Conservation (phyloP, 2,113 vertebrate genomes). For the Lipophrys pholis region DNA sequence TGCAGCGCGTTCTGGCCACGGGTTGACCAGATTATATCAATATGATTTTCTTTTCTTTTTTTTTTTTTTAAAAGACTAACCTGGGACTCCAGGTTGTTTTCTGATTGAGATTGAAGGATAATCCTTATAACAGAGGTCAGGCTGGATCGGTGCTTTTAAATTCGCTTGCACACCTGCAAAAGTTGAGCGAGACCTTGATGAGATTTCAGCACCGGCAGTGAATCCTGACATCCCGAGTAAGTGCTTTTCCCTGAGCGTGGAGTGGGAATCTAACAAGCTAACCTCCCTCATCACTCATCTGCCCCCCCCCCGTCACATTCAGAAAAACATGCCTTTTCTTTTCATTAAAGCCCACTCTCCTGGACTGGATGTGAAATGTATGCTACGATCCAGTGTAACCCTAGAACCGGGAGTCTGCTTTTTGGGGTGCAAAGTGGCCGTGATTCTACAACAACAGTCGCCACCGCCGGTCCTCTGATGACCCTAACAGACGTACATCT, state of each 20-base stretch:
- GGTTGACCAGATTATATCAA: constrained; percentile 62
- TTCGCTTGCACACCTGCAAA: constrained; percentile 54
- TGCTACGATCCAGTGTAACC: constrained; percentile 66
- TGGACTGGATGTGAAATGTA: constrained; percentile 64
- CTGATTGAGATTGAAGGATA: constrained; percentile 40
- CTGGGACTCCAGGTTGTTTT: constrained; percentile 28
- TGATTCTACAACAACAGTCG: constrained; percentile 37
- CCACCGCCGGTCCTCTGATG: constrained; percentile 50
- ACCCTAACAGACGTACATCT: constrained; percentile 80
- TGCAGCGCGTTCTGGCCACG: constrained; percentile 17
- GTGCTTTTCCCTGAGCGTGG: constrained; percentile 53
- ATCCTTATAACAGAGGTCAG: background rate
- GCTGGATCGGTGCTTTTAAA: constrained; percentile 16
- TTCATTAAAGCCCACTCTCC: constrained; percentile 67
- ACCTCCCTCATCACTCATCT: constrained; percentile 55
- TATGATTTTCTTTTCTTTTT: constrained; percentile 19
- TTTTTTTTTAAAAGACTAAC: constrained; percentile 19
- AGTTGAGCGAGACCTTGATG: constrained; percentile 55
- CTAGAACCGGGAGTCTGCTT: constrained; percentile 55
- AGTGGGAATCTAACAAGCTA: constrained; percentile 43
- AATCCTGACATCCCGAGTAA: constrained; percentile 59
- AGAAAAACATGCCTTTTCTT: constrained; percentile 54
- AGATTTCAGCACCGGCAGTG: constrained; percentile 38
- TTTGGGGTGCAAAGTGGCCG: constrained; percentile 39
- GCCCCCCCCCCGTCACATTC: constrained; percentile 26